Base-by-base conservation (phyloP, 1,140 invertebrate species). In the Tetragonula clypearis region DNA sequence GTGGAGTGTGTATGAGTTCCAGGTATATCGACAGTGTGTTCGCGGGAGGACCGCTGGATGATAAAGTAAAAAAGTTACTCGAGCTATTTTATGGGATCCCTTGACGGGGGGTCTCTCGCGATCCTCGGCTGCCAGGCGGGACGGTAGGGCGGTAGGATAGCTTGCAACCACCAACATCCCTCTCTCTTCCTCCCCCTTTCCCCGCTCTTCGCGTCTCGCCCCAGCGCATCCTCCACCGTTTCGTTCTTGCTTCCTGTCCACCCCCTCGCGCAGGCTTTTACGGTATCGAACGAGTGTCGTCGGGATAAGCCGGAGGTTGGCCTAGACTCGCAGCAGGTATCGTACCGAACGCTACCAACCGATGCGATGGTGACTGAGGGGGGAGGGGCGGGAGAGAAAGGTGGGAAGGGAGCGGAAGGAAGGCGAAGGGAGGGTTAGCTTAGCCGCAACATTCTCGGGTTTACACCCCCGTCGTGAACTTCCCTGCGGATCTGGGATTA, bases 21-120 rank as follows among this genome's bases (percentile, higher is more conserved):
- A 72, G 82, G 76, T 78, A 86, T 62, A 79, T n/a, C 23, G 62
- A 30, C 14, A 72, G 79, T 72, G 76, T 62, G 88, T 71, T 86
- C 68, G 80, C 58, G 77, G 73, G 76, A 87, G 80, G 84, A 85
- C 65, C 82, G 66, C 72, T 71, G 60, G 85, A 86, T 90, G 87
- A 90, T 91, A 88, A 91, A 92, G 87, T 92, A 90, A 90, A 92
- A 92, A 91, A 92, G 89, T 91, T 91, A 89, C 87, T 86, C 60
- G n/a, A 81, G 84, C 72, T 78, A 88, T 92, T 92, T 92, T 90
- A 87, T 89, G 91, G 79, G 84, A 88, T 84, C 78, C 89, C 88
- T 86, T 87, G 77, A 82, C 80, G 82, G 75, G 72, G 58, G 76
- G 85, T 84, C 85, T 83, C 75, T 68, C 71, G 55, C 89, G 83